Evolutionary conservation across 2,113 vertebrate species (phyloP), one percentile per base, ranked within the genome.

Genomic region (Syrrhaptes paradoxus): DNA sequence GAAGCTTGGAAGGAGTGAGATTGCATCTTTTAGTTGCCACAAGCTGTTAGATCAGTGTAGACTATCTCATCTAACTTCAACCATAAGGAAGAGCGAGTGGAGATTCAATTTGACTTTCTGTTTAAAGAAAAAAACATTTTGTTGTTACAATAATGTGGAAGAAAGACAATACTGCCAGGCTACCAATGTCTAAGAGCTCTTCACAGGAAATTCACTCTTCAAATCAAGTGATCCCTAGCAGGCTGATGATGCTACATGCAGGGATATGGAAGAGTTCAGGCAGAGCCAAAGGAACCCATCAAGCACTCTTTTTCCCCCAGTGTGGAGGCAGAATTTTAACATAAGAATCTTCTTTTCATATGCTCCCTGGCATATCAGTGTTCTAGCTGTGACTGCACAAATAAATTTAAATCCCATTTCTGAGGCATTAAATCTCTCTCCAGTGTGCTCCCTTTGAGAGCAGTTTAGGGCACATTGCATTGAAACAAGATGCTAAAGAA

Each of bases 61-160:
- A 52, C 4, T 17, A 66, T 9, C 11, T 62, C 21, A 77, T 28
- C 21, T 61, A 73, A 36, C 36, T 74, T 66, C 51, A 75, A 2
- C 15, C 2, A 0, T 18, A 61, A 32, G 18, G 28, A 85, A 70
- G n/a, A 2, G 1, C 9, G 17, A 76, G 52, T 34, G 7, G 9
- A 74, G 43, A 54, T 72, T 71, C 31, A 20, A 67, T 49, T 21
- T 21, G 3, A 58, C 19, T 88, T 85, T 52, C 36, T 55, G n/a
- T 54, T 79, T 49, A 71, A 74, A 75, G 45, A 41, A n/a, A 21
- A 84, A 43, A 41, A 43, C 5, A 13, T 51, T 70, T 73, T 66
- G 17, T 45, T 24, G 4, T 63, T 38, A 78, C 5, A 3, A 13
- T 11, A 16, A 51, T 2, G 6, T 7, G 63, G 38, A 17, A 76